Evolutionary conservation across 2,797 vertebrate species (phyloP).

Genomic region (Fundulus diaphanus): DNA sequence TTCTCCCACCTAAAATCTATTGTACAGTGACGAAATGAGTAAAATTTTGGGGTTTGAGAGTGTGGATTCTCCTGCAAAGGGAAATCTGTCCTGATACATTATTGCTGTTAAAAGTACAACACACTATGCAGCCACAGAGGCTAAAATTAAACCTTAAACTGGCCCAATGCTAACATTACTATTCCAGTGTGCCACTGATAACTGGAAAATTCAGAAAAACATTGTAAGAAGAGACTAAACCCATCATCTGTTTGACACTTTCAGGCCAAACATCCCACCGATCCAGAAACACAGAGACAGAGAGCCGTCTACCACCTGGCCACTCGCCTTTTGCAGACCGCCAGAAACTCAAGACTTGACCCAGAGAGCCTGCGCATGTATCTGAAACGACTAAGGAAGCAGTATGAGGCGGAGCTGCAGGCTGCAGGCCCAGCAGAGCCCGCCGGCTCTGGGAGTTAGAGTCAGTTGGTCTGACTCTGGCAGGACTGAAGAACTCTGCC

Average conservation of each 20-base stretch:
- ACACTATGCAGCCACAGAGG: neutral
- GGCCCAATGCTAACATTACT: neutral
- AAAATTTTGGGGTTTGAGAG: neutral
- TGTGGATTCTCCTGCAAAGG: neutral
- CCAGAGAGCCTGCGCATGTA: slow-evolving; percentile 87
- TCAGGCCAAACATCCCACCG: slow-evolving; percentile 86
- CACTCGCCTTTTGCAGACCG: slow-evolving; percentile 89
- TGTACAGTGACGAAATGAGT: neutral
- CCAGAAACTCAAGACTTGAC: slow-evolving; percentile 92
- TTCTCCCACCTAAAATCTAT: neutral
- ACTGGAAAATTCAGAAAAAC: slow-evolving; percentile 10
- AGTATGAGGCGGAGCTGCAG: slow-evolving; percentile 83
- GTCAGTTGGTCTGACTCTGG: no score
- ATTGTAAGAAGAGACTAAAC: slow-evolving; percentile 13
- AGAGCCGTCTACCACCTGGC: slow-evolving; percentile 88
- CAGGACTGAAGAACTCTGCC: slow-evolving; percentile 63
- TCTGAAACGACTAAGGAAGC: slow-evolving; percentile 89
- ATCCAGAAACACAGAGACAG: slow-evolving; percentile 83
- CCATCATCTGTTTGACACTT: slow-evolving; percentile 45
- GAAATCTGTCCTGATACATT: neutral
- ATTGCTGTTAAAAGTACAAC: neutral
- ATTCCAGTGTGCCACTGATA: slow-evolving; percentile 2
- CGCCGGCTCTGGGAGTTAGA: slow-evolving; percentile 47
- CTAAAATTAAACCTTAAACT: neutral
- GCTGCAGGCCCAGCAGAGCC: slow-evolving; percentile 43